Evolutionary conservation across 2,113 vertebrate species (phyloP), one percentile per base, ranked within the genome.

Genomic region (Nannobrachium achirus): DNA sequence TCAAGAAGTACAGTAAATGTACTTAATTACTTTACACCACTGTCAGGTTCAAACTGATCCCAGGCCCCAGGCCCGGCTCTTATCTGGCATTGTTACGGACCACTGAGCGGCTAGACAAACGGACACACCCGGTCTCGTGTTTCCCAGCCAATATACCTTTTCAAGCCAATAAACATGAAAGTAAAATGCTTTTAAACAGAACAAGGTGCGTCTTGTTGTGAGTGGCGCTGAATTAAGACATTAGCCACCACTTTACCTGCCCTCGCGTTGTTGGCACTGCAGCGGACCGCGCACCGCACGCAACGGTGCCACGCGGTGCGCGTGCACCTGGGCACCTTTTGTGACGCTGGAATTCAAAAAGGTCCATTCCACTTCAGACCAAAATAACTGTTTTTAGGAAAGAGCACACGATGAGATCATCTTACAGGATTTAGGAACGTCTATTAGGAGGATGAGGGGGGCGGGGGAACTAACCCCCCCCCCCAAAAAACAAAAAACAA

Each of bases 31-130:
- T n/a, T n/a, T n/a, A n/a, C n/a, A 81, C 69, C 72, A 71, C 55
- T 73, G 71, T 85, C 71, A 76, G 56, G 73, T 84, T 86, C 69
- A 85, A 55, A 38, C 56, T 78, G 45, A 67, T 66, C 46, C 65
- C 14, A 1, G 2, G 55, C 67, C 73, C 63, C 0, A 0, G 66
- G 76, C 50, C 63, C 25, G 42, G 76, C 46, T 64, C 56, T 70
- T 75, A 78, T 81, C 76, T 75, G 51, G 7, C 50, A 44, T 41
- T 44, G 39, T 10, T 42, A 58, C 9, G n/a, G 10, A 9, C 10
- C 18, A 53, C 9, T 53, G n/a, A 25, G 25, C 58, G 71, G 69
- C 46, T 48, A 66, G 48, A 16, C 63, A 16, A 51, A 19, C 5
- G 64, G 59, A 77, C 66, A 68, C 2, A 39, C 18, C 45, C 14